These are phyloP conservation scores for Ramazzottius varieornatus DNA, from an alignment of 2,888 invertebrate genomes.

Conservation along the genomic window DNA sequence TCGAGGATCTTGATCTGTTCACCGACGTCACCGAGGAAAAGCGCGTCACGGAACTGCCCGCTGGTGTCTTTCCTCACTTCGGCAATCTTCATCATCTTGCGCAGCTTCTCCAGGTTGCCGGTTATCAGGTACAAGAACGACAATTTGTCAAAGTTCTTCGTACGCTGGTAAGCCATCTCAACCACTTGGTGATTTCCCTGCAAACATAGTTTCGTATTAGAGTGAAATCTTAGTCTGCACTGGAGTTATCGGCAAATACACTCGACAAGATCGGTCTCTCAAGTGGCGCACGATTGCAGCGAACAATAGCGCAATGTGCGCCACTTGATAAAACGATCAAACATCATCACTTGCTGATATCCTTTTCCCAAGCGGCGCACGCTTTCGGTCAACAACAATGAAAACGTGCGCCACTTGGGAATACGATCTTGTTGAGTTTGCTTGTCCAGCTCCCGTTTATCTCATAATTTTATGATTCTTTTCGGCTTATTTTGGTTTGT, in stretches of 20 bases:
- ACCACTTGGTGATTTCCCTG: constrained; percentile 34
- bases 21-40: constrained; percentile 63
- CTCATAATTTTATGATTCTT: no score
- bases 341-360: no score
- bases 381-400: no score
- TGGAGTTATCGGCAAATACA: not conserved
- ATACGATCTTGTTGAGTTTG: no score
- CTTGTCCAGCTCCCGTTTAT: no score
- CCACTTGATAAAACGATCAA: not conserved
- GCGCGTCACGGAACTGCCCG: constrained; percentile 80
- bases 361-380: no score
- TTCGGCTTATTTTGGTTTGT: no score
- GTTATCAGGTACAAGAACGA: constrained; percentile 92
- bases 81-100: constrained; percentile 97
- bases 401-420: no score
- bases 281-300: no score
- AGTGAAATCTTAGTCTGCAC: not conserved
- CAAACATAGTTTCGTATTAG: no score
- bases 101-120: constrained; percentile 81
- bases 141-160: constrained; percentile 94
- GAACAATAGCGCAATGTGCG: no score
- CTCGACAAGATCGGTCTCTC: no score
- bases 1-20: constrained; percentile 64
- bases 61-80: constrained; percentile 89
- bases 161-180: constrained; percentile 97